Conservation (phyloP, 2,888 invertebrate genomes). For the Phengaris arion region DNA sequence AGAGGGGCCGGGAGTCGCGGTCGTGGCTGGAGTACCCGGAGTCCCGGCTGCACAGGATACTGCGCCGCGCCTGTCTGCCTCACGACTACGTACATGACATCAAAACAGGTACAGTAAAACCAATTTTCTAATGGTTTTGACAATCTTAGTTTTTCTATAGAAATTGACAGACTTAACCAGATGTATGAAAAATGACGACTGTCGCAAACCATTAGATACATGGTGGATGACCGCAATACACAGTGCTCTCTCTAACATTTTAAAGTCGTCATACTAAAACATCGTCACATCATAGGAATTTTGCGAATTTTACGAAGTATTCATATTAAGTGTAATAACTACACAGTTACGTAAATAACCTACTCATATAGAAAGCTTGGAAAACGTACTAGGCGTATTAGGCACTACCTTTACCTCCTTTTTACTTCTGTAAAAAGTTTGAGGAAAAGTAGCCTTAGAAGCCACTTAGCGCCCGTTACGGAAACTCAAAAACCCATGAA, state of each 20-base stretch:
- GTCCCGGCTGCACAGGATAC: conserved; percentile 46
- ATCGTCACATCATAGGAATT: too few relatives aligned
- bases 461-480: background rate
- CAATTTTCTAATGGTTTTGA: too few relatives aligned
- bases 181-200: too few relatives aligned
- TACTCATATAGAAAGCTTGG: background rate
- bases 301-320: too few relatives aligned
- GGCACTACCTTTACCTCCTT: background rate
- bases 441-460: background rate
- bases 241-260: too few relatives aligned
- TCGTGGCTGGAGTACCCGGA: conserved; percentile 50
- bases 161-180: too few relatives aligned
- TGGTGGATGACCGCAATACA: too few relatives aligned
- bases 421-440: background rate
- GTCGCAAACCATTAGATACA: too few relatives aligned
- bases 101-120: background rate
- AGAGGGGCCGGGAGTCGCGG: conserved; percentile 40
- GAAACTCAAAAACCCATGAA: background rate
- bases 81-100: conserved; percentile 34
- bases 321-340: background rate
- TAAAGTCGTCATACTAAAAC: too few relatives aligned
- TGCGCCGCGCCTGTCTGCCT: conserved; percentile 43
- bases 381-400: background rate
- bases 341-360: background rate
- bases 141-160: too few relatives aligned